Evolutionary conservation across 2,797 vertebrate species (phyloP).

Genomic region (Hypotaenidia okinawae): DNA sequence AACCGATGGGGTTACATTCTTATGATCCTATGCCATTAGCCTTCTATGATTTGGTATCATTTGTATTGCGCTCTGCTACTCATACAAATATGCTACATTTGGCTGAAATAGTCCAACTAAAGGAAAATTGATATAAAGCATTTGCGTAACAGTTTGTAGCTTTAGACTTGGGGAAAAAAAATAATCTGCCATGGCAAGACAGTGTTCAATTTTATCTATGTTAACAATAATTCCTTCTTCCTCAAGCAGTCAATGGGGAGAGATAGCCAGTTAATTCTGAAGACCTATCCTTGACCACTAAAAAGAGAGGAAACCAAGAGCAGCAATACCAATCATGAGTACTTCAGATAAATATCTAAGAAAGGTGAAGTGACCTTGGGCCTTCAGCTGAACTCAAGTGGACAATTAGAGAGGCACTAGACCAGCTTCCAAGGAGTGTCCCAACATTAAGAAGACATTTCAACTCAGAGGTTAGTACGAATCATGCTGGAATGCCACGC

Average conservation of each 20-base stretch:
- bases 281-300: not conserved
- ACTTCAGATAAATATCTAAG: conserved; percentile 5
- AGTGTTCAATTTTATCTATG: not conserved
- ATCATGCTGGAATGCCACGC: not conserved
- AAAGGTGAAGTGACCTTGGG: not conserved
- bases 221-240: not conserved
- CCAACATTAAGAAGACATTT: not conserved
- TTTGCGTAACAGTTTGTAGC: not conserved
- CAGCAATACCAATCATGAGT: not conserved
- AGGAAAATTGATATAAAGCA: not conserved
- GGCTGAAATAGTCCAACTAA: not conserved
- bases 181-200: not conserved
- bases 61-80: not conserved
- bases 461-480: not conserved
- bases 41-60: not conserved
- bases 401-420: not conserved
- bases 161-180: not conserved
- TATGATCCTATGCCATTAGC: not conserved
- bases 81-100: not conserved
- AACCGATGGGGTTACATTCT: not conserved
- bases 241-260: not conserved
- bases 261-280: not conserved
- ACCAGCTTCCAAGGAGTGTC: not conserved
- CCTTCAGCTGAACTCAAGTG: not conserved
- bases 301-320: not conserved